phyloP scores from a whole-genome alignment of 2,888 invertebrate species.

The Girardia tigrina region DNA sequence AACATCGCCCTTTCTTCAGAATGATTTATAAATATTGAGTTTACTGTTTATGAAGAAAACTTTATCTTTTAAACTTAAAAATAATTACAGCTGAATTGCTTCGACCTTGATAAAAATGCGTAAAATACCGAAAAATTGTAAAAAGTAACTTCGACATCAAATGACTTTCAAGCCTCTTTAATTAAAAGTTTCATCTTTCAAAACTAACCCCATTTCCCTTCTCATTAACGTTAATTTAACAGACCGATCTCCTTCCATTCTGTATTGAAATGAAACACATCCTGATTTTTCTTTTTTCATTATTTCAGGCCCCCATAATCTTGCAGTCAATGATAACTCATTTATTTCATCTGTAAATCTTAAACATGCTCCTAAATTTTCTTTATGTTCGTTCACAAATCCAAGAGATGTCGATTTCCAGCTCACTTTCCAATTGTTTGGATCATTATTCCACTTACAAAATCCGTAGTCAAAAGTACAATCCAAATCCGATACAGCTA shows the following conservation, averaged over 20 bases:
- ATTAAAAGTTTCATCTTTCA: too few relatives aligned
- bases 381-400: background rate
- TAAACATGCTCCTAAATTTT: background rate
- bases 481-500: conserved; percentile 24
- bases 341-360: background rate
- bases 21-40: too few relatives aligned
- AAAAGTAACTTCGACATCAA: too few relatives aligned
- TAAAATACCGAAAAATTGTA: too few relatives aligned
- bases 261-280: conserved; percentile 10
- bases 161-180: too few relatives aligned
- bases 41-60: too few relatives aligned
- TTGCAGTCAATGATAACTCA: background rate
- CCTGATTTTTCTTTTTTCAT: background rate
- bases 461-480: conserved; percentile 27
- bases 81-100: too few relatives aligned
- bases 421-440: conserved; percentile 3
- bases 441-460: conserved; percentile 16
- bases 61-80: too few relatives aligned
- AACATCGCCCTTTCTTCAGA: background rate
- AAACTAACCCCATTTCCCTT: conserved; percentile 14
- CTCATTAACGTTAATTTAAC: background rate
- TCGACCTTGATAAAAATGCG: too few relatives aligned
- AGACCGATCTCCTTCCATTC: conserved; percentile 9
- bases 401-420: background rate
- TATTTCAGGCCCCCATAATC: background rate